Percentiles rank a stretch among this genome's conserved stretches.
Evolutionary conservation across 2,797 vertebrate species (phyloP).

Genomic region (Picus viridis): DNA sequence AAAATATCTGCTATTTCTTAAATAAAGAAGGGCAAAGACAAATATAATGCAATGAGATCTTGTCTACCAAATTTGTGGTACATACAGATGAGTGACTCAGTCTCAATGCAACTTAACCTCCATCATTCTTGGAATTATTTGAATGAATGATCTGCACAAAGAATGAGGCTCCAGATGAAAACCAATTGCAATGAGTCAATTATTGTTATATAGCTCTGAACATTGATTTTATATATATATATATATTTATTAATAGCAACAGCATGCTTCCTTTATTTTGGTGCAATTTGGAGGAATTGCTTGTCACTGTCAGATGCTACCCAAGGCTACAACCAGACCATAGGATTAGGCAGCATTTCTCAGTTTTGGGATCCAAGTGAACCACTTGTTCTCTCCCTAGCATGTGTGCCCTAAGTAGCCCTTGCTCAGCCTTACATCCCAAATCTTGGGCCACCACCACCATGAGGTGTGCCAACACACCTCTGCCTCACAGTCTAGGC

Average conservation of each 20-base stretch:
- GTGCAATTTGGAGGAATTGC: neutral
- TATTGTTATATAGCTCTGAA: neutral
- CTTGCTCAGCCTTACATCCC: neutral
- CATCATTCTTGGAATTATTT: neutral
- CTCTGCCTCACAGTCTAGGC: neutral
- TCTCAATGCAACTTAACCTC: neutral
- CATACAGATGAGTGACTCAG: fast-evolving
- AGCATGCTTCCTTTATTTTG: neutral
- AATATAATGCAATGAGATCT: neutral
- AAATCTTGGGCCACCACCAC: neutral
- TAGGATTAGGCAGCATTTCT: neutral
- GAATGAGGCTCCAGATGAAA: neutral
- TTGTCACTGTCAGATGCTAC: neutral
- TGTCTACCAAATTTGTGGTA: neutral
- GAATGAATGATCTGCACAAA: neutral
- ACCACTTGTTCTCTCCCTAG: neutral
- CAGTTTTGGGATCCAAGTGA: neutral
- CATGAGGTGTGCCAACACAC: neutral
- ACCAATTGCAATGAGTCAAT: neutral
- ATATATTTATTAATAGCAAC: neutral
- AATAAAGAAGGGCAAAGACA: neutral
- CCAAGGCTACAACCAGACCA: neutral
- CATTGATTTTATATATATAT: fast-evolving
- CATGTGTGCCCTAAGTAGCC: fast-evolving
- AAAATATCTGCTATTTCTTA: neutral